A percentile compares a stretch with the other conserved stretches of the same genome.
These are phyloP conservation scores for Pampus argenteus DNA, from an alignment of 2,797 vertebrate genomes.

Conservation along the genomic window DNA sequence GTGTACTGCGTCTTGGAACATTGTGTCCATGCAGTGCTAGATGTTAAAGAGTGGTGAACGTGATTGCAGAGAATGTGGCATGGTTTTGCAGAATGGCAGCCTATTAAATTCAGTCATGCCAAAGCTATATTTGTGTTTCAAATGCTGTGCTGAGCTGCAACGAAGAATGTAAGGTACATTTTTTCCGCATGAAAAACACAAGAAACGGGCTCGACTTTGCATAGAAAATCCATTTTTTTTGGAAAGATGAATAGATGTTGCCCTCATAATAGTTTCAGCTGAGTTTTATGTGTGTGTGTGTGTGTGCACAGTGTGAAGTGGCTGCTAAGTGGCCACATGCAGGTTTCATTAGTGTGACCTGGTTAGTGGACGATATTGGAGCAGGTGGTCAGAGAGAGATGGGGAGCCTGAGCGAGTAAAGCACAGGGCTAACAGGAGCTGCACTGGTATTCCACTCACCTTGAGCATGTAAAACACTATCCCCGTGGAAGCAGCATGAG, in stretches of 20 bases:
- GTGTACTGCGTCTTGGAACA: conserved; percentile 69
- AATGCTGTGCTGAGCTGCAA: conserved; percentile 48
- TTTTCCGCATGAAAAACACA: conserved; percentile 40
- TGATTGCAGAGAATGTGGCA: conserved; percentile 76
- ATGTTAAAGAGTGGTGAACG: conserved; percentile 67
- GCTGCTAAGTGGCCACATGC: conserved; percentile 44
- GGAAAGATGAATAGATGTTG: neutral
- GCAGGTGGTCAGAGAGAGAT: conserved; percentile 68
- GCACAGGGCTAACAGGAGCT: conserved; percentile 47
- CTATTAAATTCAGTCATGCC: conserved; percentile 68
- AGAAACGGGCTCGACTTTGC: conserved; percentile 9
- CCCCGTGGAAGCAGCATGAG: conserved; percentile 70
- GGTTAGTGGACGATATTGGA: conserved; percentile 55
- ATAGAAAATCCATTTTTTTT: neutral
- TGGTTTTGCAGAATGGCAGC: conserved; percentile 71
- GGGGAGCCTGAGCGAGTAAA: conserved; percentile 45
- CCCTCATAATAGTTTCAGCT: neutral
- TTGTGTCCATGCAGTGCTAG: conserved; percentile 67
- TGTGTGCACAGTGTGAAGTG: neutral
- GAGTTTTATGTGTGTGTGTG: neutral
- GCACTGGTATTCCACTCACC: conserved; percentile 77
- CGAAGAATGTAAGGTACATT: conserved; percentile 56
- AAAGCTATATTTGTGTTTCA: conserved; percentile 73
- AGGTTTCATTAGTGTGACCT: conserved; percentile 61
- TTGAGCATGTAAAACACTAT: conserved; percentile 77